Conservation (phyloP, 1,140 invertebrate genomes). For the Phenacoccus solenopsis region DNA sequence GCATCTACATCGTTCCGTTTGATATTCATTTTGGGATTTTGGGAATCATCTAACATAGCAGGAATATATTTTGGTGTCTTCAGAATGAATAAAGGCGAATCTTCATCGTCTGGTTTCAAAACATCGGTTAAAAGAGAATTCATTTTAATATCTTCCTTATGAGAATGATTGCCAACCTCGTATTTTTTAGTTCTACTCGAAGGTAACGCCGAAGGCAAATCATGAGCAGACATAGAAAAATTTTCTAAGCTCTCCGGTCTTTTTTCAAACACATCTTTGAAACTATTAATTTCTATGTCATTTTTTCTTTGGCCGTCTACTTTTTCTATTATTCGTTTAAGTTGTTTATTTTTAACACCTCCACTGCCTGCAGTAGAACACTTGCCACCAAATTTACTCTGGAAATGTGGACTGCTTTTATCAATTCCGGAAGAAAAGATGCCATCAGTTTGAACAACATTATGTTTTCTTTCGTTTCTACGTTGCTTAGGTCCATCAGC, state of each 20-base stretch:
- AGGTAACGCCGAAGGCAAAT: neutral
- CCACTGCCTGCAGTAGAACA: neutral
- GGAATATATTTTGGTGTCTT: constrained; percentile 5
- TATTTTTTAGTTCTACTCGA: neutral
- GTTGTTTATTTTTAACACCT: neutral
- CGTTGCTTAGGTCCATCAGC: neutral
- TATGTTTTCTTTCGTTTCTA: neutral
- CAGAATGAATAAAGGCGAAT: neutral
- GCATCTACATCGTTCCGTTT: neutral
- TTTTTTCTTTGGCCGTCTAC: neutral
- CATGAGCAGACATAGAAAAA: neutral
- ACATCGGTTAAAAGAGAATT: neutral
- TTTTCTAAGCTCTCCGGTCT: neutral
- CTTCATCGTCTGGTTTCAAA: neutral
- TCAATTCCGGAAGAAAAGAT: neutral
- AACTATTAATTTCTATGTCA: neutral
- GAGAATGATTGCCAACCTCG: neutral
- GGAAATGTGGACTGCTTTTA: neutral
- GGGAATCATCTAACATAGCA: neutral
- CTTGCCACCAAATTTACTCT: neutral
- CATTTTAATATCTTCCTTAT: neutral
- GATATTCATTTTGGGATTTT: neutral
- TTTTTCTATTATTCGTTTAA: neutral
- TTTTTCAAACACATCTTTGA: neutral
- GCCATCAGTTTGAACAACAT: neutral